phyloP scores from a whole-genome alignment of 2,113 vertebrate species.

The Dipodomys merriami region DNA sequence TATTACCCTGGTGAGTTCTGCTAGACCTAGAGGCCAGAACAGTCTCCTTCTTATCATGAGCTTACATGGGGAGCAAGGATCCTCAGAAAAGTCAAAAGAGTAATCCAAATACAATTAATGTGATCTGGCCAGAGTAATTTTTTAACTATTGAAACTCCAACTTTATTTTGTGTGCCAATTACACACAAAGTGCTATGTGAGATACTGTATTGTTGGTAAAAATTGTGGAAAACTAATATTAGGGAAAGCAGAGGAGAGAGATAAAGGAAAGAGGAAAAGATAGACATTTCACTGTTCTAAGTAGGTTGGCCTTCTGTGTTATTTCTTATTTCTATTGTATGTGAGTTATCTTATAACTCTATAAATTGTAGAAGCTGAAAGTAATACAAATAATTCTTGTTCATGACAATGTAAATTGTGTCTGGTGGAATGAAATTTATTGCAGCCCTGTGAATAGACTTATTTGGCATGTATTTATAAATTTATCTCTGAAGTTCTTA shows the following conservation, averaged over 20 bases:
- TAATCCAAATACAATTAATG: neutral
- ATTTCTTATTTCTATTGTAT: constrained; percentile 8
- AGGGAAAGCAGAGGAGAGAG: neutral
- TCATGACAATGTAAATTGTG: constrained; percentile 51
- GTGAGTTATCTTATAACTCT: constrained; percentile 33
- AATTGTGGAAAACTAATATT: neutral
- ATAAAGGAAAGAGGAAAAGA: neutral
- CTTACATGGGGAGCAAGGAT: neutral
- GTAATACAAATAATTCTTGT: constrained; percentile 38
- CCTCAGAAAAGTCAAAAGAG: neutral
- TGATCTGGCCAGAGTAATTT: neutral
- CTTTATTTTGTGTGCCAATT: neutral
- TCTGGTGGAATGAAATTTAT: constrained; percentile 39
- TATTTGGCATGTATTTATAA: constrained; percentile 23
- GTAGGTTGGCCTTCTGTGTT: neutral
- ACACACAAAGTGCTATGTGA: neutral
- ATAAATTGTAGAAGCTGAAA: constrained; percentile 16
- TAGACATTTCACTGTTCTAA: too few relatives aligned
- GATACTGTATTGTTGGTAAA: neutral
- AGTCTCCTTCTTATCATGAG: neutral
- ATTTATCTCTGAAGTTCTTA: constrained; percentile 55
- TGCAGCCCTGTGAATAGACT: constrained; percentile 21
- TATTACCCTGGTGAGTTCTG: neutral
- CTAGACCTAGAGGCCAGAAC: neutral
- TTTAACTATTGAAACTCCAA: neutral